A percentile compares a stretch with the other conserved stretches of the same genome.
phyloP scores from a whole-genome alignment of 1,140 invertebrate genomes.

The Leptinotarsa undecemlineata region DNA sequence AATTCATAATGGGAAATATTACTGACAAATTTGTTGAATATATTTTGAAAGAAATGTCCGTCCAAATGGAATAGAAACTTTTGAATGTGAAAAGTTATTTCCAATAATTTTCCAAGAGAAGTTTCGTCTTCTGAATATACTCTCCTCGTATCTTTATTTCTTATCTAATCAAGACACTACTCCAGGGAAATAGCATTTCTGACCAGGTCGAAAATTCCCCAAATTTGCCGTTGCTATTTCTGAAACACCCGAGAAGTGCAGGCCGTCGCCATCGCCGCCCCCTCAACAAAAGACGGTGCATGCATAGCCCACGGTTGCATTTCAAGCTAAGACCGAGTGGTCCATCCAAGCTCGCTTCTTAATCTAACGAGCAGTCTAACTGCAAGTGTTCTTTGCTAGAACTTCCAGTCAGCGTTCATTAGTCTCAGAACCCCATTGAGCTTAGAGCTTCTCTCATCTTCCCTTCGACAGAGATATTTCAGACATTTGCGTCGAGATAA shows the following conservation, averaged over 20 bases:
- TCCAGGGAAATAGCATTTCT: not conserved
- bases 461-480: not conserved
- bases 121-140: too few relatives aligned
- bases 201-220: not conserved
- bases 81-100: too few relatives aligned
- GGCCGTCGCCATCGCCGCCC: not conserved
- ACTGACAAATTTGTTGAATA: too few relatives aligned
- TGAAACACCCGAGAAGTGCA: not conserved
- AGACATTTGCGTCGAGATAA: conserved; percentile 10
- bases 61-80: too few relatives aligned
- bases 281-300: not conserved
- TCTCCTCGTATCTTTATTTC: too few relatives aligned
- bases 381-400: conserved; percentile 13
- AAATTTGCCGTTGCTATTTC: not conserved
- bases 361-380: conserved; percentile 17
- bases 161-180: not conserved
- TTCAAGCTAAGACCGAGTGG: not conserved
- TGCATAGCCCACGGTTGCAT: not conserved
- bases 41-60: too few relatives aligned
- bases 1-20: too few relatives aligned
- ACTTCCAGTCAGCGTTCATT: conserved; percentile 15
- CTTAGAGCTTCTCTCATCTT: not conserved
- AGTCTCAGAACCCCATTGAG: not conserved
- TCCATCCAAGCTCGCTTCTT: not conserved
- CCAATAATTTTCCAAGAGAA: too few relatives aligned